Base-by-base conservation (phyloP, 2,113 vertebrate species). In the Chaenocephalus aceratus region DNA sequence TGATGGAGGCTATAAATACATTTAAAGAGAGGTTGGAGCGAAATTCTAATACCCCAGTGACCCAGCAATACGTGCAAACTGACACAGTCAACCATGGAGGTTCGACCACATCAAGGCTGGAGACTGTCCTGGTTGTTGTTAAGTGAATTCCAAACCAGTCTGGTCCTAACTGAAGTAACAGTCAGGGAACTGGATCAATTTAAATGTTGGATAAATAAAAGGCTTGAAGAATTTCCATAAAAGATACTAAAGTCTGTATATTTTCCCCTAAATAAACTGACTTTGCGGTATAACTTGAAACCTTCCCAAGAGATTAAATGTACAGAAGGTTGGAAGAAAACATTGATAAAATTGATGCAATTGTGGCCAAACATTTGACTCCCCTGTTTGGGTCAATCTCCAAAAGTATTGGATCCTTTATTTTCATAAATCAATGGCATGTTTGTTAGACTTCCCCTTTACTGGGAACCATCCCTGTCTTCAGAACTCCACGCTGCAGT, bases 91-190 rank as follows among this genome's bases (percentile, higher is more conserved):
- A 53, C 63, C 46, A 56, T 60, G 26, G 67, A 75, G 46, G 72
- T 79, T 68, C 73, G 64, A 74, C 64, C 79, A 80, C 72, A 82
- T 74, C 46, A 56, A 73, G 73, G 79, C 57, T 10, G n/a, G 23
- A 80, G 36, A 65, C 61, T 86, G 15, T 77, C 74, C 57, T 86
- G 80, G 65, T 77, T 56, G 62, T 49, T n/a, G 41, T 82, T 79
- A 70, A 79, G 60, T 74, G 30, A 76, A 73, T 82, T 84, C 71
- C 80, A 83, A 75, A 87, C 46, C 53, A 76, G 58, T 82, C 60
- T 77, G 57, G 34, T 48, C 46, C 18, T 34, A 18, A 41, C 41
- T 26, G 44, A 8, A 68, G 60, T n/a, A 16, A 54, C n/a, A 73
- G 67, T 56, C 63, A 65, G 52, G 15, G 48, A 36, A 68, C 4